phyloP scores from a whole-genome alignment of 2,113 vertebrate species.

The Caloenas nicobarica region DNA sequence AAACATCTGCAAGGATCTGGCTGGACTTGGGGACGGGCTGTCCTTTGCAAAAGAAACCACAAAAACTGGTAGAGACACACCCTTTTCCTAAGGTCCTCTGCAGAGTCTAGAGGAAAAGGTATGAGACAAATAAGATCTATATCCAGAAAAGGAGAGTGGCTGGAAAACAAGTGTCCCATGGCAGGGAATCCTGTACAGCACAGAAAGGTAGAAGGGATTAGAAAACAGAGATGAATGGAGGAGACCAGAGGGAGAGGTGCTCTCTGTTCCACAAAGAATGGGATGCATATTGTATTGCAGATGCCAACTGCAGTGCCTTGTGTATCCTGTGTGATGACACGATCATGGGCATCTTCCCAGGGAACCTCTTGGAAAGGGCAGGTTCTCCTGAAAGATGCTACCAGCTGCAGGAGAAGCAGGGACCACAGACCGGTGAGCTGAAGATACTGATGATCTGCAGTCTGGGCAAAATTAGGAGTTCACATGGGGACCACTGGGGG shows the following conservation, averaged over 20 bases:
- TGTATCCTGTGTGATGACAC: background rate
- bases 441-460: background rate
- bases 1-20: conserved; percentile 13
- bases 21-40: conserved; percentile 6
- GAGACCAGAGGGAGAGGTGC: background rate
- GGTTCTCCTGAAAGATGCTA: background rate
- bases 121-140: background rate
- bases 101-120: background rate
- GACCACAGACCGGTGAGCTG: background rate
- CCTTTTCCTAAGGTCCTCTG: background rate
- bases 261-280: background rate
- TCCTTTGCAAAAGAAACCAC: conserved; percentile 39
- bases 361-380: background rate
- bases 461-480: background rate
- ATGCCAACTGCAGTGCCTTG: background rate
- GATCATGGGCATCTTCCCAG: background rate
- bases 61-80: background rate
- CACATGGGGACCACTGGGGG: background rate
- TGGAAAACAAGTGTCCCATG: background rate
- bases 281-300: background rate
- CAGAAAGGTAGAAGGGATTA: background rate
- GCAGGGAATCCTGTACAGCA: background rate
- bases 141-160: background rate
- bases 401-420: background rate
- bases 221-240: background rate